Evolutionary conservation across 2,888 invertebrate species (phyloP).

Genomic region (Molanna angustata): DNA sequence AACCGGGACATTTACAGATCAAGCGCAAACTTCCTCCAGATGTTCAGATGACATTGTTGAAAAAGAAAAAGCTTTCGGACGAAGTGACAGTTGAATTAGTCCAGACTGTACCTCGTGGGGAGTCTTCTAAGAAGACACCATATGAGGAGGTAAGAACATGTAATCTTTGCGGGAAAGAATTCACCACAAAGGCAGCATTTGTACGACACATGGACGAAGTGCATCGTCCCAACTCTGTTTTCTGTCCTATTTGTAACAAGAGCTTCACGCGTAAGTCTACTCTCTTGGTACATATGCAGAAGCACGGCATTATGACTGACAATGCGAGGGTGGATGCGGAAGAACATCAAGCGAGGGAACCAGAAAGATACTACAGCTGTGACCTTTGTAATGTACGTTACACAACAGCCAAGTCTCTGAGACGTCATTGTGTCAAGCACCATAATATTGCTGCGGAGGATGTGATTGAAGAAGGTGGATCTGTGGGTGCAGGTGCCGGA

Average conservation of each 20-base stretch:
- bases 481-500: constrained; percentile 41
- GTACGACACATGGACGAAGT: constrained; percentile 60
- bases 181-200: constrained; percentile 58
- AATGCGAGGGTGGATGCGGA: constrained; percentile 39
- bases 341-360: constrained; percentile 35
- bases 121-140: constrained; percentile 39
- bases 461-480: constrained; percentile 43
- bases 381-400: constrained; percentile 61
- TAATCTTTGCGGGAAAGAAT: constrained; percentile 59
- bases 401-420: constrained; percentile 55
- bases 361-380: constrained; percentile 51
- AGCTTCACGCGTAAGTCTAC: constrained; percentile 62
- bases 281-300: constrained; percentile 61
- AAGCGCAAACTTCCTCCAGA: constrained; percentile 52
- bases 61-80: constrained; percentile 52
- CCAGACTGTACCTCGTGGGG: constrained; percentile 36
- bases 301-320: constrained; percentile 41
- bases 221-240: constrained; percentile 54
- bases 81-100: constrained; percentile 40
- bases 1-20: constrained; percentile 31
- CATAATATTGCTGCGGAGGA: constrained; percentile 44
- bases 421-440: constrained; percentile 59
- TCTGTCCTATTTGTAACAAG: constrained; percentile 62
- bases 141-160: constrained; percentile 55
- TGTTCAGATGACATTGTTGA: constrained; percentile 53